Evolutionary conservation across 2,797 vertebrate genomes (phyloP), one percentile per base, ranked within the genome.

Genomic region (Semotilus atromaculatus): DNA sequence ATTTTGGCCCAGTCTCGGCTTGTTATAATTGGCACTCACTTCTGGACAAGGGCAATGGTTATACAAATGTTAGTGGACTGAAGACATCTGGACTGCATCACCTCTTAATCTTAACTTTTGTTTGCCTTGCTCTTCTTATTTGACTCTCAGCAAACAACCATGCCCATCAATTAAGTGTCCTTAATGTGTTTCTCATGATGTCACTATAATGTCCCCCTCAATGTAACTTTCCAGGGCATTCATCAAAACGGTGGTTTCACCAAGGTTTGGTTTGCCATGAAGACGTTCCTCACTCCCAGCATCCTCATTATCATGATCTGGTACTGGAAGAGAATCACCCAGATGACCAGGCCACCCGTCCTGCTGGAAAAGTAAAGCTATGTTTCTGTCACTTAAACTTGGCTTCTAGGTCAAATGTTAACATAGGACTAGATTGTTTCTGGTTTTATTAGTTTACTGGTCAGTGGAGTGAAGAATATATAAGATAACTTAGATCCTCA

Each of bases 241-340:
- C 98, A 99, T 88, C 98, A 99, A 86, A 99, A 99, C 0, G 98
- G 98, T 62, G 98, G 98, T 79, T 99, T 99, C 90, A 99, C 98
- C 9, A 96, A 98, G 81, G 98, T 99, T 53, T 99, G 98, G 98
- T 99, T 99, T 89, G 97, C 97, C 88, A 99, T 99, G 98, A 99
- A 99, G 95, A 99, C 98, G 5, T 98, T 99, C 93, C 97, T 99
- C 51, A 99, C 98, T 0, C 97, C 98, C 82, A 97, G 97, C 92
- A 97, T 99, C 88, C 93, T 99, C 88, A 98, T 99, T 89, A 97
- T 98, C 88, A 98, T 98, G 97, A 94, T 99, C 88, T 99, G 98
- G 98, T 99, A 99, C 87, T 99, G 98, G 98, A 96, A 97, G 58
- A 93, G 98, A 75, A 99, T 99, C 92, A 97, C 94, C 3, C 94